Evolutionary conservation across 2,113 vertebrate species (phyloP).

Genomic region (Hylia prasina): DNA sequence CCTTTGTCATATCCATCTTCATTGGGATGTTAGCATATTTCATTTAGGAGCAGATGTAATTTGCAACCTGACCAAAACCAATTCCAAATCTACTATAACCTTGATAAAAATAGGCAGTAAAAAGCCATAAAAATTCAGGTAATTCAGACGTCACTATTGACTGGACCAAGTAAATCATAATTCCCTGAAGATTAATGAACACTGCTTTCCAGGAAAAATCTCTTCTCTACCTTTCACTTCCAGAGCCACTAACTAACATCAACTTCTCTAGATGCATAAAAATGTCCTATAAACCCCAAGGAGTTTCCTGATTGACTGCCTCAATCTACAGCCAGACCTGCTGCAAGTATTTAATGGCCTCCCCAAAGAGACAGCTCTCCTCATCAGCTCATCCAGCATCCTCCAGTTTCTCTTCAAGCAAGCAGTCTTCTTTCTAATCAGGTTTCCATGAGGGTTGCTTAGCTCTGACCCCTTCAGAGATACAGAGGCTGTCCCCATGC

Average conservation of each 20-base stretch:
- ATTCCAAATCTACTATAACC: not conserved
- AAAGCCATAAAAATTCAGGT: not conserved
- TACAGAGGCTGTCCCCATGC: fast-evolving
- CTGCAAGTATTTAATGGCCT: not conserved
- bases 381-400: not conserved
- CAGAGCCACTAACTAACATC: not conserved
- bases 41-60: not conserved
- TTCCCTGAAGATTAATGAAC: not conserved
- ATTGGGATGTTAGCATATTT: fast-evolving
- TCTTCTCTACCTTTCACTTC: not conserved
- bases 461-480: not conserved
- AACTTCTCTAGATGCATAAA: not conserved
- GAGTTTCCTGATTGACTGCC: not conserved
- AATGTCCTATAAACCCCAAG: fast-evolving
- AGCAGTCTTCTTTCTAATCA: not conserved
- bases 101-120: not conserved
- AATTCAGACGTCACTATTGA: not conserved
- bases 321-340: not conserved
- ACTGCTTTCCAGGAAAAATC: not conserved
- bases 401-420: not conserved
- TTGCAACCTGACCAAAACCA: not conserved
- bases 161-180: not conserved
- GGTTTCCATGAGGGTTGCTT: fast-evolving
- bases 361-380: not conserved
- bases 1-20: not conserved